Evolutionary conservation across 1,140 invertebrate genomes (phyloP).

Genomic region (Neodiprion fabricii): DNA sequence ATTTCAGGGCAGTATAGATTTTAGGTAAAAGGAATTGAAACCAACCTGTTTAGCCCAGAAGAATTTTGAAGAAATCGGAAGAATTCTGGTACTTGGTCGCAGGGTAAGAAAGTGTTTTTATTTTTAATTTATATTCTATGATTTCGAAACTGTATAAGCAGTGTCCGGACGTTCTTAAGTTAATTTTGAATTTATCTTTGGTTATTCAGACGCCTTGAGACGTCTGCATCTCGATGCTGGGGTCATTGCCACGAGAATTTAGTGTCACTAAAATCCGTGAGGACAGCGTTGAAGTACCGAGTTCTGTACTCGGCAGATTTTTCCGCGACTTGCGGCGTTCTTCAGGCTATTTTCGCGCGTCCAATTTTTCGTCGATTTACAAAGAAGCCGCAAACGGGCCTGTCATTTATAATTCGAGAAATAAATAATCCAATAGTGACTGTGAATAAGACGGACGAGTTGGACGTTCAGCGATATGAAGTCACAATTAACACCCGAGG

Average conservation of each 20-base stretch:
- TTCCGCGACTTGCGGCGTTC: neutral
- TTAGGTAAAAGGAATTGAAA: slow-evolving; percentile 1
- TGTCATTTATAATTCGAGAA: too few species aligned
- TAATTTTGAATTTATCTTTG: neutral
- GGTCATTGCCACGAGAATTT: neutral
- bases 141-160: neutral
- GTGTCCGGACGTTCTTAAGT: neutral
- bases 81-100: neutral
- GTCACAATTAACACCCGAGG: too few species aligned
- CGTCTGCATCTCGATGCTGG: neutral
- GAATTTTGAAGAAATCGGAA: neutral
- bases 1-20: neutral
- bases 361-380: neutral
- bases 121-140: too few species aligned
- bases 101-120: too few species aligned
- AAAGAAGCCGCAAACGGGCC: neutral
- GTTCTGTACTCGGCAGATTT: neutral
- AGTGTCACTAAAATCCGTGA: neutral
- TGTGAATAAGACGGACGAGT: too few species aligned
- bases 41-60: neutral
- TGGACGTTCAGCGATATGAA: too few species aligned
- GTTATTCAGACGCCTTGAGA: neutral
- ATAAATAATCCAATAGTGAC: too few species aligned
- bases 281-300: neutral
- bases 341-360: neutral